These are phyloP conservation scores for Spinus pinus DNA, from an alignment of 2,797 vertebrate species.

Conservation along the genomic window DNA sequence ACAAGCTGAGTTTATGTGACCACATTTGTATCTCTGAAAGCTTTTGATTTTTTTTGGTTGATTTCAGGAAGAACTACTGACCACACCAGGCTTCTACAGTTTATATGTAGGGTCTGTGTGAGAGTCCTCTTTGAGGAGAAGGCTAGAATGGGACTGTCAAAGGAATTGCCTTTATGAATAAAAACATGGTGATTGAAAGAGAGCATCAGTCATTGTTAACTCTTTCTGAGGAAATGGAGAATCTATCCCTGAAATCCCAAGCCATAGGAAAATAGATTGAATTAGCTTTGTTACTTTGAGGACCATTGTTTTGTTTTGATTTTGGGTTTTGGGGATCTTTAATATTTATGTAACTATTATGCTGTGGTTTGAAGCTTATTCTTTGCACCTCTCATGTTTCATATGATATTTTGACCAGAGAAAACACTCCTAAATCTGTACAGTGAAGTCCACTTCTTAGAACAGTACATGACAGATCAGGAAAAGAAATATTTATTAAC, in stretches of 20 bases:
- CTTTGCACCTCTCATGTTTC: not conserved
- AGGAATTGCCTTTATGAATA: not conserved
- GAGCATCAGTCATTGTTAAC: not conserved
- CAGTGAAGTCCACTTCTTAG: not conserved
- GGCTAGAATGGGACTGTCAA: not conserved
- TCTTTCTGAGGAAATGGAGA: not conserved
- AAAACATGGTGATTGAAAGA: not conserved
- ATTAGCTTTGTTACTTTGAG: not conserved
- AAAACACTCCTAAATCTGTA: not conserved
- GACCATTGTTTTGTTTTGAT: not conserved
- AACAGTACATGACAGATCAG: not conserved
- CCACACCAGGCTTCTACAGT: not conserved
- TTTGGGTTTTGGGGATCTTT: rapidly evolving
- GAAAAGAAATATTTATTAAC: not conserved
- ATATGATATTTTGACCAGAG: not conserved
- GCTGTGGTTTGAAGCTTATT: not conserved
- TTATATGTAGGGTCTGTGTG: not conserved
- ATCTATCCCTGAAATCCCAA: not conserved
- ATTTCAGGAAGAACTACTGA: not conserved
- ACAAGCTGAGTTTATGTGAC: not conserved
- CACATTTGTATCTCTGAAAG: not conserved
- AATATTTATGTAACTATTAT: not conserved
- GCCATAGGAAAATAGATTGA: not conserved
- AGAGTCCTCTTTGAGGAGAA: not conserved
- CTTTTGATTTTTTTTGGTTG: not conserved